Conservation (phyloP, 92 coral and sea anemone species). For the Zoanthus gigantus region DNA sequence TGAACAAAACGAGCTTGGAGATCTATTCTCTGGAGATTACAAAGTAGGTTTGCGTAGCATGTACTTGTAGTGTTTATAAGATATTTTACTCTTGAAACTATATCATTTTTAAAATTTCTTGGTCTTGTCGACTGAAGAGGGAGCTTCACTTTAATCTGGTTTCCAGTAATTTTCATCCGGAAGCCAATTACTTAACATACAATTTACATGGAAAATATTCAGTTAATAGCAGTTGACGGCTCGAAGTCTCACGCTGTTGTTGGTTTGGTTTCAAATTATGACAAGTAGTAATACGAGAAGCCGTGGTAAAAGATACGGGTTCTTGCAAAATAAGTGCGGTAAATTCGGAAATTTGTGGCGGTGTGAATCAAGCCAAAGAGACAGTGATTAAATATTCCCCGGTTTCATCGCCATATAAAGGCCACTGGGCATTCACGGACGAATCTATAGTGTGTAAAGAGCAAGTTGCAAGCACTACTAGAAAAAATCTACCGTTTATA, state of each 20-base stretch:
- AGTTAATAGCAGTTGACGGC: conserved; percentile 15
- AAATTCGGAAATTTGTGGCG: conserved; percentile 46
- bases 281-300: background rate
- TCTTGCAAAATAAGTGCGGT: conserved; percentile 42
- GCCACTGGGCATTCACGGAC: background rate
- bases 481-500: background rate
- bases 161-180: conserved; percentile 21
- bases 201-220: background rate
- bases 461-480: conserved; percentile 12
- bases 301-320: background rate
- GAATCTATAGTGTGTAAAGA: background rate
- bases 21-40: too few relatives aligned
- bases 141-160: background rate
- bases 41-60: too few relatives aligned
- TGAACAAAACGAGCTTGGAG: too few relatives aligned
- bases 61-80: too few relatives aligned
- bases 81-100: background rate
- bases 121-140: background rate
- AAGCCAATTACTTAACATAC: conserved; percentile 1
- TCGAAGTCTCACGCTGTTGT: conserved; percentile 43
- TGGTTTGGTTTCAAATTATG: conserved; percentile 35
- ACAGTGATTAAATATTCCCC: conserved; percentile 9
- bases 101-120: background rate
- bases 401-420: conserved; percentile 19
- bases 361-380: background rate